Percentiles rank a stretch among this genome's conserved stretches.
Conservation (phyloP, 2,888 invertebrate species). For the Holacanthella duospinosa region DNA sequence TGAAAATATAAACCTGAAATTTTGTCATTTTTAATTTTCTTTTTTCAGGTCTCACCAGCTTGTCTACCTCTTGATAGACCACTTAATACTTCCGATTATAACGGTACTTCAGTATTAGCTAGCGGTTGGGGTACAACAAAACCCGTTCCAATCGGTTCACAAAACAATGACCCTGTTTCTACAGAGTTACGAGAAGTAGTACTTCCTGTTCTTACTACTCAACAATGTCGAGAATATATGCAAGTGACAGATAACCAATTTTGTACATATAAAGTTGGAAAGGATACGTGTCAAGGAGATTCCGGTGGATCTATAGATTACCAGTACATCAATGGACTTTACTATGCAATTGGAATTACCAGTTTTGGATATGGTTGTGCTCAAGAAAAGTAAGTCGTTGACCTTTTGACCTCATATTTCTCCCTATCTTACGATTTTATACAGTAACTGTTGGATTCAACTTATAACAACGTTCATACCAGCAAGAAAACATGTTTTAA, state of each 20-base stretch:
- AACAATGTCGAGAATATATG: constrained; percentile 16
- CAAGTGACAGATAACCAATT: constrained; percentile 26
- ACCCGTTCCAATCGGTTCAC: not conserved
- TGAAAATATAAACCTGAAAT: not conserved
- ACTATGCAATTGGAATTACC: constrained; percentile 29
- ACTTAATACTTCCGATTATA: constrained; percentile 10
- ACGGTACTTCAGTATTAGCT: constrained; percentile 13
- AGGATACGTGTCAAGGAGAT: constrained; percentile 33
- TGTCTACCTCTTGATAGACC: constrained; percentile 17
- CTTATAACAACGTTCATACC: not conserved
- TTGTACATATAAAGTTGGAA: constrained; percentile 30
- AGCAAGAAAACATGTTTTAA: too few relatives aligned
- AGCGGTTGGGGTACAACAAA: constrained; percentile 26
- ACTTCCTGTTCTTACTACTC: constrained; percentile 20
- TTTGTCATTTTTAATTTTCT: not conserved
- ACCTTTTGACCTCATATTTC: not conserved
- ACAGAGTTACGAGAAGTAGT: constrained; percentile 13
- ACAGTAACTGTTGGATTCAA: too few relatives aligned
- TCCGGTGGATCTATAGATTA: constrained; percentile 34
- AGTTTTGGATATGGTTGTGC: constrained; percentile 28
- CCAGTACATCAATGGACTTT: constrained; percentile 17
- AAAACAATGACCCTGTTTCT: constrained; percentile 7
- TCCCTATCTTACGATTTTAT: not conserved
- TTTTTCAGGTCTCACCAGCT: constrained; percentile 10
- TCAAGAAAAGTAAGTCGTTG: not conserved